These are phyloP conservation scores for Callinectes sapidus DNA, from an alignment of 2,888 invertebrate species.

Conservation along the genomic window DNA sequence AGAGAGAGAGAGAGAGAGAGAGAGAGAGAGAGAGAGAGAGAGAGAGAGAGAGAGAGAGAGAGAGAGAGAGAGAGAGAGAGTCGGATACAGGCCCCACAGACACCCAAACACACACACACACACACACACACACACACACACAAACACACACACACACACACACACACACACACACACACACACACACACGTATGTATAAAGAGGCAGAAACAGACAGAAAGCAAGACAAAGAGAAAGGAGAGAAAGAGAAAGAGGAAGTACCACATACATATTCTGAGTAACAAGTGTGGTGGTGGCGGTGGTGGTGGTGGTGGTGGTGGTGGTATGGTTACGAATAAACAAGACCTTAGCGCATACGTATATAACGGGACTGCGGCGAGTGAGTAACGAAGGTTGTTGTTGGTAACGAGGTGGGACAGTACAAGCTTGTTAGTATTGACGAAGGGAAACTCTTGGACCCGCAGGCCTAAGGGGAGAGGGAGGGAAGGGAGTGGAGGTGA, in stretches of 20 bases:
- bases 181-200: neutral
- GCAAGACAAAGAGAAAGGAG: neutral
- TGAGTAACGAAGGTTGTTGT: slow-evolving; percentile 38
- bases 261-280: neutral
- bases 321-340: neutral
- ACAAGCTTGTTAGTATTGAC: slow-evolving; percentile 44
- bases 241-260: slow-evolving; percentile 42
- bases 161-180: no score
- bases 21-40: slow-evolving; percentile 36
- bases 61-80: neutral
- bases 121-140: no score
- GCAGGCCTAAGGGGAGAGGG: neutral
- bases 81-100: no score
- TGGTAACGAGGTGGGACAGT: slow-evolving; percentile 41
- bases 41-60: slow-evolving; percentile 4
- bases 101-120: no score
- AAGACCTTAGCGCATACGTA: neutral
- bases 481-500: neutral
- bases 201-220: neutral
- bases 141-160: no score
- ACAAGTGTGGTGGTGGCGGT: neutral
- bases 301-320: neutral
- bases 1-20: slow-evolving; percentile 44
- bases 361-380: slow-evolving; percentile 12
- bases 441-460: slow-evolving; percentile 28